Conservation (phyloP, 2,113 vertebrate genomes). For the Trematomus loennbergii region DNA sequence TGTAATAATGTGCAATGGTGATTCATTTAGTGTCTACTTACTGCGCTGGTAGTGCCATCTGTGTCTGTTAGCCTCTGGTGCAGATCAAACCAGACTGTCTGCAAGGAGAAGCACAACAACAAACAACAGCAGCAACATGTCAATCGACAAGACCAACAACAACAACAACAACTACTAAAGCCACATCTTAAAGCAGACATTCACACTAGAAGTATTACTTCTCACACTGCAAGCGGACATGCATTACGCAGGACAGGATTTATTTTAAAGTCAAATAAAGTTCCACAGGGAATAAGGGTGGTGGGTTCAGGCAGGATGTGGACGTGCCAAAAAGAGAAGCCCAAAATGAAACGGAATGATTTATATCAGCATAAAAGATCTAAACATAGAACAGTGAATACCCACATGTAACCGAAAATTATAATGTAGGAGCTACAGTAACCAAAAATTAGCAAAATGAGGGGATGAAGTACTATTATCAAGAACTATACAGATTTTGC, state of each 20-base stretch:
- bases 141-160: slow-evolving; percentile 64
- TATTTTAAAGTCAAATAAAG: not conserved
- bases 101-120: slow-evolving; percentile 78
- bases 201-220: slow-evolving; percentile 6
- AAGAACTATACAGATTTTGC: not conserved
- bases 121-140: slow-evolving; percentile 70
- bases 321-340: slow-evolving; percentile 7
- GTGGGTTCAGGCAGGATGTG: not conserved
- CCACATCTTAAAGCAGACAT: slow-evolving; percentile 45
- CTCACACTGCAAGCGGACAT: slow-evolving; percentile 19
- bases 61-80: slow-evolving; percentile 94
- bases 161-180: slow-evolving; percentile 49
- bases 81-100: slow-evolving; percentile 97
- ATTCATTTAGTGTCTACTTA: slow-evolving; percentile 82
- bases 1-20: slow-evolving; percentile 14
- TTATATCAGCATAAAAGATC: slow-evolving; percentile 7
- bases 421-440: not conserved
- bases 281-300: not conserved
- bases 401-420: not conserved
- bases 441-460: not conserved
- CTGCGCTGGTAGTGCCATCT: slow-evolving; percentile 88
- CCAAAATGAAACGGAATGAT: slow-evolving; percentile 8
- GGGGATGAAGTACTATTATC: not conserved
- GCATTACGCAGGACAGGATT: not conserved
- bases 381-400: slow-evolving; percentile 1